Evolutionary conservation across 2,888 invertebrate genomes (phyloP).

Genomic region (Cataglyphis livida): DNA sequence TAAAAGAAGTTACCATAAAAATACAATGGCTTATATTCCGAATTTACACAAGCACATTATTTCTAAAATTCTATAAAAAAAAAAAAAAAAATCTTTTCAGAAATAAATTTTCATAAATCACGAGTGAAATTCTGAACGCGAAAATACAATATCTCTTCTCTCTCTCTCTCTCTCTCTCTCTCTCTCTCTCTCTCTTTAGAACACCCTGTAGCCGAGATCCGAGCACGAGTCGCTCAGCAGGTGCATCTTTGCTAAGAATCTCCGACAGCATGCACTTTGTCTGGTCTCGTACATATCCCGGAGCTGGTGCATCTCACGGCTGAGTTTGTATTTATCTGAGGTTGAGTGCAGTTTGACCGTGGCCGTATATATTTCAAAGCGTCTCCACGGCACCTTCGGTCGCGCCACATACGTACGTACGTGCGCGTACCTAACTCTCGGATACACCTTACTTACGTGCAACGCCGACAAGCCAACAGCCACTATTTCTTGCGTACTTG

Average conservation of each 20-base stretch:
- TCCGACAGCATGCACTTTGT: conserved; percentile 41
- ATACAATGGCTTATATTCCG: background rate
- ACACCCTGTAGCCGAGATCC: conserved; percentile 22
- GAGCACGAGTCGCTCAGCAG: conserved; percentile 34
- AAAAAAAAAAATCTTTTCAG: background rate
- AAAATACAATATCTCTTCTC: background rate
- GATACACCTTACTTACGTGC: conserved; percentile 12
- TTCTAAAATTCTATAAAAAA: background rate
- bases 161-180: background rate
- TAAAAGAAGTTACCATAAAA: background rate
- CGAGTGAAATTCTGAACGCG: background rate
- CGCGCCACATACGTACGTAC: background rate
- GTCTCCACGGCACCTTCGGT: background rate
- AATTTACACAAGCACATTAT: background rate
- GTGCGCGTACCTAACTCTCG: conserved; percentile 17
- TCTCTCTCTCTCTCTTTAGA: background rate
- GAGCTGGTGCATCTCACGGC: conserved; percentile 22
- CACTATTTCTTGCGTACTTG: conserved; percentile 43
- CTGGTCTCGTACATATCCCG: conserved; percentile 32
- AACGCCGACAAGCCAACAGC: background rate
- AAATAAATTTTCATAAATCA: conserved; percentile 22
- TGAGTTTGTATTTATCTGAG: conserved; percentile 41
- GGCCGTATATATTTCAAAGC: conserved; percentile 30
- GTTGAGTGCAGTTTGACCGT: conserved; percentile 36
- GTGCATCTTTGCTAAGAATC: conserved; percentile 40